Evolutionary conservation across 2,113 vertebrate genomes (phyloP).

Genomic region (Trachemys scripta): DNA sequence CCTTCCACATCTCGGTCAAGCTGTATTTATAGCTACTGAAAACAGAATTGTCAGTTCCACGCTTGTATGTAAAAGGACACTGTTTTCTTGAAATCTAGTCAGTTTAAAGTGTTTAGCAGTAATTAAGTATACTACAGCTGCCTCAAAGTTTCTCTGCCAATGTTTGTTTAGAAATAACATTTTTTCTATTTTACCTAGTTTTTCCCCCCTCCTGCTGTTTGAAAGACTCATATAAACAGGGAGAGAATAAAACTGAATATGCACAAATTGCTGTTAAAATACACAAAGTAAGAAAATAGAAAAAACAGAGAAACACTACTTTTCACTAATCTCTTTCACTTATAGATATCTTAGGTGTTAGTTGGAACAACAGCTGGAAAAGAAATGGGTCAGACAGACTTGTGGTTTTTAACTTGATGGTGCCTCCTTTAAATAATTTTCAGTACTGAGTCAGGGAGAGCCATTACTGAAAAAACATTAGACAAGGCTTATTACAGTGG

Average conservation of each 20-base stretch:
- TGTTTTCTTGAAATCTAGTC: background rate
- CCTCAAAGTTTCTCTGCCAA: background rate
- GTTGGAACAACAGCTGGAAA: background rate
- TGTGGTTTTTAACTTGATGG: background rate
- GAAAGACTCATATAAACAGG: background rate
- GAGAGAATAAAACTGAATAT: background rate
- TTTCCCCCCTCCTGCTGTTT: background rate
- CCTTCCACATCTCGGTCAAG: background rate
- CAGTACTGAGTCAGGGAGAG: background rate
- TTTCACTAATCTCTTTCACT: background rate
- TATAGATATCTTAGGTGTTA: background rate
- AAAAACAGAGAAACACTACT: background rate
- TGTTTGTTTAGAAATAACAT: background rate
- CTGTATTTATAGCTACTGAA: background rate
- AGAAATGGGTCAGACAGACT: background rate
- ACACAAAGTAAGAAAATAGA: background rate
- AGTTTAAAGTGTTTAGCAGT: background rate
- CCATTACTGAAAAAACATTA: background rate
- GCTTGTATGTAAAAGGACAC: background rate
- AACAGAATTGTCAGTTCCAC: background rate
- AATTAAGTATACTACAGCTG: background rate
- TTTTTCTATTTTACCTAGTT: background rate
- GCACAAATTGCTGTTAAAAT: background rate
- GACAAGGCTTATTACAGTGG: background rate
- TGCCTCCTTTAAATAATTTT: background rate